phyloP scores from a whole-genome alignment of 2,113 vertebrate species.

The Clarias batrachus region DNA sequence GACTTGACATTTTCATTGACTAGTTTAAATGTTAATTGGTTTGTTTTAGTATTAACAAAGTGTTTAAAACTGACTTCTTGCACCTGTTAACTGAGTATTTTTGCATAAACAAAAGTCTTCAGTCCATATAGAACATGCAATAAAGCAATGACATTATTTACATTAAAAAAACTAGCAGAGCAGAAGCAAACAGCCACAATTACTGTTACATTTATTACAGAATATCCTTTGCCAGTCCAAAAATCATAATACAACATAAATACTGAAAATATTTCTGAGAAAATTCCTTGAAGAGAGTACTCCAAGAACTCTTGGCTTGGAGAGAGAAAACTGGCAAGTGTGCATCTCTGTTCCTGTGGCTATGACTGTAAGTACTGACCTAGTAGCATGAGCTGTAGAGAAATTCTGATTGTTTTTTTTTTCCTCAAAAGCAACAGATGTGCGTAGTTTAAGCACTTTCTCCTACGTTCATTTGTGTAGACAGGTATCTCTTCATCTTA shows the following conservation, averaged over 20 bases:
- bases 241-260: not conserved
- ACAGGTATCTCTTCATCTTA: not conserved
- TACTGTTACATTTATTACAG: not conserved
- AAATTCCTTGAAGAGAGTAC: too few relatives aligned
- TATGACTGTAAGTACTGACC: not conserved
- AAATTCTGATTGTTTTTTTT: not conserved
- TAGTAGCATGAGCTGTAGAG: not conserved
- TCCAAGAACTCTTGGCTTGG: too few relatives aligned
- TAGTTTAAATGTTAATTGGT: constrained; percentile 19
- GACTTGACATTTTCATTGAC: not conserved
- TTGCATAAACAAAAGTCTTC: not conserved
- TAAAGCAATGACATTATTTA: not conserved
- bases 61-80: not conserved
- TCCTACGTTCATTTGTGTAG: not conserved
- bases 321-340: not conserved
- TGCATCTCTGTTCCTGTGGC: not conserved
- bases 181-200: not conserved
- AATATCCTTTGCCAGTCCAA: not conserved
- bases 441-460: not conserved
- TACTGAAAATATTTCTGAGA: not conserved
- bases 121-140: constrained; percentile 23
- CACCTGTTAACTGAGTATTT: not conserved
- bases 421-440: not conserved
- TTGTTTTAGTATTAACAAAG: constrained; percentile 21
- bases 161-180: not conserved